Conservation (phyloP, 2,888 invertebrate genomes). For the Agriopis aurantiaria region DNA sequence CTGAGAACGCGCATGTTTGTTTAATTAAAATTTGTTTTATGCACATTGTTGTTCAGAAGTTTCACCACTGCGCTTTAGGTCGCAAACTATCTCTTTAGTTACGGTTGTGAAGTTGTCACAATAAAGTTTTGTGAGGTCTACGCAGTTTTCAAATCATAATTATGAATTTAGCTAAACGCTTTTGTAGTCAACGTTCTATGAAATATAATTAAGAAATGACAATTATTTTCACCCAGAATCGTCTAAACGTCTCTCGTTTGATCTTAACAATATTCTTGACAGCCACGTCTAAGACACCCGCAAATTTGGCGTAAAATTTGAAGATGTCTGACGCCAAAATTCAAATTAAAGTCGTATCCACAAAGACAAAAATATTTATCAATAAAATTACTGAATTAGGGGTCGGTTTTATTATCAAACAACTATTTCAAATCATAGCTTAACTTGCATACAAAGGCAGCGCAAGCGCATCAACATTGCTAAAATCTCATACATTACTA, state of each 20-base stretch:
- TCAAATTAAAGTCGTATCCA: background rate
- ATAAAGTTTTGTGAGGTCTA: slow-evolving; percentile 14
- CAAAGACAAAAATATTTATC: too few species aligned
- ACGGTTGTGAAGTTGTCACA: slow-evolving; percentile 27
- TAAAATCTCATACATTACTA: background rate
- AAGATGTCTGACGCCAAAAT: background rate
- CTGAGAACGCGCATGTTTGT: slow-evolving; percentile 35
- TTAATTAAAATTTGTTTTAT: slow-evolving; percentile 45
- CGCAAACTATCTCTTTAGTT: slow-evolving; percentile 34
- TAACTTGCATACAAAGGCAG: background rate
- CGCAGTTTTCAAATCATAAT: background rate
- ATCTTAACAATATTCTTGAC: background rate
- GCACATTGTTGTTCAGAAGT: slow-evolving; percentile 26
- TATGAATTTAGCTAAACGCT: slow-evolving; percentile 9
- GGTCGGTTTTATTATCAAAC: background rate
- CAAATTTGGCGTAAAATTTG: background rate
- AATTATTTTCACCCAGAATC: background rate
- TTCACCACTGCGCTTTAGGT: slow-evolving; percentile 32
- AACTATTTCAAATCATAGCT: background rate
- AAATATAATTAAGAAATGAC: background rate
- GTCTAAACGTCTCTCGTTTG: background rate
- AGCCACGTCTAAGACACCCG: background rate
- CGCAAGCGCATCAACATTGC: background rate
- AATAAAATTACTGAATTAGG: background rate
- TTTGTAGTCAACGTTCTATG: background rate